Base-by-base conservation (phyloP, 2,888 invertebrate genomes). In the Platypus cylindrus region DNA sequence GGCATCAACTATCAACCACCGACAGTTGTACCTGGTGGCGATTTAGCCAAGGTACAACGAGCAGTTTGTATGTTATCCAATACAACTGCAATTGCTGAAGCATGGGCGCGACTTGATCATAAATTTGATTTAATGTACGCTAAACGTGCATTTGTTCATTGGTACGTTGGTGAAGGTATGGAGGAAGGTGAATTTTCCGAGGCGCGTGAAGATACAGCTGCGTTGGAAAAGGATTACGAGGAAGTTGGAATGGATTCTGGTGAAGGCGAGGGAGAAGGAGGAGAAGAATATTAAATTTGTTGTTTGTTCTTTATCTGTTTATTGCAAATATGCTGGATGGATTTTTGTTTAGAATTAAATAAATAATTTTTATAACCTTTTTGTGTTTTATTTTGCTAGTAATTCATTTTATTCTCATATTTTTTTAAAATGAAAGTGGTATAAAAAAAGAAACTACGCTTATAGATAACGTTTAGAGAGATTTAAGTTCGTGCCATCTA, bases 61-160 rank as follows among this genome's bases (percentile, higher is more conserved):
- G 91, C 93, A 45, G 90, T 94, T 17, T 94, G 93, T 75, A 93
- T 93, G 91, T 90, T 93, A 70, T 89, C 87, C 59, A 94, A 93
- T 70, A 94, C 91, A 44, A 94, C 93, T 9, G 56, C 93, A 50
- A 93, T 94, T 61, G 90, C 90, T 11, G 91, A 93, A 64, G 93
- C 93, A 25, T 94, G 93, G 93, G 89, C 90, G 13, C 78, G 93
- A 54, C 72, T 94, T 41, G 90, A 93, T 66, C 89, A 73, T 56
- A 77, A 75, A 54, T 73, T 76, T 50, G 75, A 76, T 49, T 59
- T 76, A 43, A 93, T 93, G 90, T 94, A 91, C 65, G 89, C 91
- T 62, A 93, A 93, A 71, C 77, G 91, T 49, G 93, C 93, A 37
- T 94, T 94, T 67, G 93, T 93, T 42, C 93, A 93, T 66, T 93